phyloP scores from a whole-genome alignment of 2,113 vertebrate genomes.

The Orthonyx spaldingii region DNA sequence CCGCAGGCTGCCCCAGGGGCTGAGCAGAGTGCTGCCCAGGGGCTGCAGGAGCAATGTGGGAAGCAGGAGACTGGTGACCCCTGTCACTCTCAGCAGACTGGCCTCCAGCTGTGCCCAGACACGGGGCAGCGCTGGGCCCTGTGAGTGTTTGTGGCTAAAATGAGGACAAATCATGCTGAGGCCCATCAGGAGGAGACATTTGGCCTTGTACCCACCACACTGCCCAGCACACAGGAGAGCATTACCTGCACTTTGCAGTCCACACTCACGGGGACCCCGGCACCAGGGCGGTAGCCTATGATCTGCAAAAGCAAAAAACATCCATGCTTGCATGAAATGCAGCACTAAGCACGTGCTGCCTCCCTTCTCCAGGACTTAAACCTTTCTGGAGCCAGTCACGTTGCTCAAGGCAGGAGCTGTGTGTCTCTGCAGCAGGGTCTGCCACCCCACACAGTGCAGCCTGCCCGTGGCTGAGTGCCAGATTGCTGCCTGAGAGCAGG shows the following conservation, averaged over 20 bases:
- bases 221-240: background rate
- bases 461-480: fast-evolving
- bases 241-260: conserved; percentile 87
- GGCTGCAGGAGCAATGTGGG: background rate
- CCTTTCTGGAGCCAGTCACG: background rate
- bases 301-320: conserved; percentile 73
- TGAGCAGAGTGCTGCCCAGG: fast-evolving
- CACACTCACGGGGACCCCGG: conserved; percentile 84
- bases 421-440: background rate
- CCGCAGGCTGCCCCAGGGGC: background rate
- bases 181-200: background rate
- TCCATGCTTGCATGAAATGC: background rate
- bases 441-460: background rate
- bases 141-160: background rate
- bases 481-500: background rate
- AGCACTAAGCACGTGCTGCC: fast-evolving
- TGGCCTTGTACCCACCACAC: fast-evolving
- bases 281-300: conserved; percentile 89
- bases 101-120: background rate
- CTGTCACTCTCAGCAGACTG: background rate
- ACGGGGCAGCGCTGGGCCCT: background rate
- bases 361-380: background rate
- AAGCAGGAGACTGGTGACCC: background rate
- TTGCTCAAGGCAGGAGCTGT: background rate
- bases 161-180: background rate